Conservation (phyloP, 2,113 vertebrate genomes). For the Podarcis muralis region DNA sequence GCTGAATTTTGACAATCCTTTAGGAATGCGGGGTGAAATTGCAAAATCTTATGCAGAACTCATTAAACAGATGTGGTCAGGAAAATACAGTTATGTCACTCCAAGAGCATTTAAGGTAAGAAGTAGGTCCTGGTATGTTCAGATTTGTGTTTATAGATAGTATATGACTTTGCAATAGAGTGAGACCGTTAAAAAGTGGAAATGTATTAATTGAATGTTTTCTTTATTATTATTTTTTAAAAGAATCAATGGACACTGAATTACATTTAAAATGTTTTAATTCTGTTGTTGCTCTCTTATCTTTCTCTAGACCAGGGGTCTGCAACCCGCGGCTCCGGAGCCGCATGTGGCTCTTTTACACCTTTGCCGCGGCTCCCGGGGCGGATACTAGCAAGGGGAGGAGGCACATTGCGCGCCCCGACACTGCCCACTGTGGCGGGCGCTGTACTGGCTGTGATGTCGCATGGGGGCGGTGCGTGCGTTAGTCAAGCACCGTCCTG, state of each 20-base stretch:
- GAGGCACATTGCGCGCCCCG: too few relatives aligned
- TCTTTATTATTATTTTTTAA: background rate
- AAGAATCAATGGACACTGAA: background rate
- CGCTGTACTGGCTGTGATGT: too few relatives aligned
- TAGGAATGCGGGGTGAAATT: conserved; percentile 99
- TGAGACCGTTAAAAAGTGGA: background rate
- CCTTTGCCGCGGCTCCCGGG: too few relatives aligned
- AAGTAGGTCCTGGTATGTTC: background rate
- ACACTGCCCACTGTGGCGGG: too few relatives aligned
- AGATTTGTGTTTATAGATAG: background rate
- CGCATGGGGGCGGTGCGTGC: too few relatives aligned
- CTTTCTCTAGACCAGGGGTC: background rate
- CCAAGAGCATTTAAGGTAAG: conserved; percentile 96
- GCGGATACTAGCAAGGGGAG: too few relatives aligned
- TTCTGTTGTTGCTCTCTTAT: background rate
- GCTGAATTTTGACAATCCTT: conserved; percentile 96
- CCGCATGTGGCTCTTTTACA: too few relatives aligned
- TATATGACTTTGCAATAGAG: background rate
- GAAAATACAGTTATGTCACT: conserved; percentile 95
- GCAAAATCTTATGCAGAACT: conserved; percentile 94
- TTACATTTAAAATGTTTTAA: background rate
- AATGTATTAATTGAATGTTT: background rate
- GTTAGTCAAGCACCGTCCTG: too few relatives aligned
- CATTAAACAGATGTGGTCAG: conserved; percentile 97
- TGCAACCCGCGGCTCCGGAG: too few relatives aligned